A percentile compares a stretch with the other conserved stretches of the same genome.
Conservation (phyloP, 2,113 vertebrate species). For the Seriola quinqueradiata region DNA sequence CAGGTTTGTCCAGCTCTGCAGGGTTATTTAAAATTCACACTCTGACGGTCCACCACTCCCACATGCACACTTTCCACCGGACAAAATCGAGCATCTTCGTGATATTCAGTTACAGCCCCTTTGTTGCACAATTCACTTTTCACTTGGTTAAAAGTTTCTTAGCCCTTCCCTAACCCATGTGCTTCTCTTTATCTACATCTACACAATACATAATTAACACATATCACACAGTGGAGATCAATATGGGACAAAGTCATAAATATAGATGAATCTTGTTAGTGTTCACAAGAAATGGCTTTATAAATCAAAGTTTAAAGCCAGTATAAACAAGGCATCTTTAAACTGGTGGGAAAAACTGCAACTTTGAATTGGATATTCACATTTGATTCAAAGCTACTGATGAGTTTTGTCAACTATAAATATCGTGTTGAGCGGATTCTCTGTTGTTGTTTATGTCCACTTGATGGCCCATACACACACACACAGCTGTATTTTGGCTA, state of each 20-base stretch:
- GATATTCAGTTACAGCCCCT: slow-evolving; percentile 36
- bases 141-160: slow-evolving; percentile 30
- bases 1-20: slow-evolving; percentile 14
- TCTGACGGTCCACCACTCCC: background rate
- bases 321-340: background rate
- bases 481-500: background rate
- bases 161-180: slow-evolving; percentile 64
- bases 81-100: slow-evolving; percentile 14
- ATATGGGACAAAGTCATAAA: background rate
- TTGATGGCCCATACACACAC: background rate
- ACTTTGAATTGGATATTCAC: background rate
- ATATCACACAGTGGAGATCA: background rate
- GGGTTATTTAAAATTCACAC: background rate
- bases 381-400: background rate
- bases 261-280: background rate
- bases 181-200: slow-evolving; percentile 50
- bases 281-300: background rate
- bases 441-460: background rate
- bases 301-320: background rate
- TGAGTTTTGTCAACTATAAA: too few species aligned
- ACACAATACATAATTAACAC: background rate
- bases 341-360: background rate
- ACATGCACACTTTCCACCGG: slow-evolving; percentile 10
- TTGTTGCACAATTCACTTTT: slow-evolving; percentile 56
- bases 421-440: too few species aligned